These are phyloP conservation scores for Keiferia lycopersicella DNA, from an alignment of 2,888 invertebrate genomes.

Conservation along the genomic window DNA sequence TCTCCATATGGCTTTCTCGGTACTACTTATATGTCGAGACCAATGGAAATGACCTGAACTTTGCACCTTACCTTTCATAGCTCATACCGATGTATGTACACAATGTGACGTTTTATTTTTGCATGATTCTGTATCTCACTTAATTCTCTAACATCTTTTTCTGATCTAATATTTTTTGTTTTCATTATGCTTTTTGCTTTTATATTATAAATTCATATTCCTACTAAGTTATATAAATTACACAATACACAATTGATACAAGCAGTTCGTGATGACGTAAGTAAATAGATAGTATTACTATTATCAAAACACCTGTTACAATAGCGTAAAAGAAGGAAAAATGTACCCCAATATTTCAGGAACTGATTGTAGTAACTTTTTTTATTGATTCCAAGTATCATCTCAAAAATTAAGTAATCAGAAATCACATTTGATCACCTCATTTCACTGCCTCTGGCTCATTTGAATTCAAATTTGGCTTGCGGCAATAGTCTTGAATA, in stretches of 20 bases:
- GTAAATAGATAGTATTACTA: neutral
- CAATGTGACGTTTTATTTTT: slow-evolving; percentile 51
- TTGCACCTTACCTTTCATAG: slow-evolving; percentile 69
- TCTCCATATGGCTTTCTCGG: slow-evolving; percentile 85
- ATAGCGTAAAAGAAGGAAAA: neutral
- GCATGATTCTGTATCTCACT: slow-evolving; percentile 37
- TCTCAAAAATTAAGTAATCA: neutral
- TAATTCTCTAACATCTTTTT: slow-evolving; percentile 4
- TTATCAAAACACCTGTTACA: too few species aligned
- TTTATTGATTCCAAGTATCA: neutral
- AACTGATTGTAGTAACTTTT: neutral
- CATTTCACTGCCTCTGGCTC: slow-evolving; percentile 14
- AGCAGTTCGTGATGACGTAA: neutral
- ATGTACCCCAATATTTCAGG: neutral
- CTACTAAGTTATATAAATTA: too few species aligned
- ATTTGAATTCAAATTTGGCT: neutral
- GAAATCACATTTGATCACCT: too few species aligned
- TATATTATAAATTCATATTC: neutral
- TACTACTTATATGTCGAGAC: slow-evolving; percentile 62
- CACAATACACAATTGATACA: neutral
- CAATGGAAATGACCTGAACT: slow-evolving; percentile 61
- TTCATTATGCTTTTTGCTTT: neutral
- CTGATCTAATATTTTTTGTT: slow-evolving; percentile 1
- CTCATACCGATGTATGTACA: slow-evolving; percentile 71
- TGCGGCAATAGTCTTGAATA: slow-evolving; percentile 6